Evolutionary conservation across 2,113 vertebrate species (phyloP).

Genomic region (Falco punctatus): DNA sequence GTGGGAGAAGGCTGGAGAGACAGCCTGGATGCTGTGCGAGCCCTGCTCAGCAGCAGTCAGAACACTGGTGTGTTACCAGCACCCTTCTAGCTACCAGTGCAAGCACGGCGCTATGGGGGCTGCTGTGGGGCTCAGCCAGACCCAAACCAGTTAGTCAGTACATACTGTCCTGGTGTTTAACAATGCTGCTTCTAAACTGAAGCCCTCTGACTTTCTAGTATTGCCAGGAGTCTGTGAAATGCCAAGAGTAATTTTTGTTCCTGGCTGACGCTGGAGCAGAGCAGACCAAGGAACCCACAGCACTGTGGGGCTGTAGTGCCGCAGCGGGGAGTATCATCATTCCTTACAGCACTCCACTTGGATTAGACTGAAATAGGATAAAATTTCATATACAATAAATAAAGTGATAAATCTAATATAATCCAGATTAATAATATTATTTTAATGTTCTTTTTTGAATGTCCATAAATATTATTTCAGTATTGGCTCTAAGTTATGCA

Average conservation of each 20-base stretch:
- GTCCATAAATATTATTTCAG: constrained; percentile 13
- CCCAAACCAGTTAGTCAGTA: not conserved
- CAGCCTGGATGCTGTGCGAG: no score
- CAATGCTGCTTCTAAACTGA: not conserved
- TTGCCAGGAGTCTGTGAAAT: not conserved
- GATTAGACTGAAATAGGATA: not conserved
- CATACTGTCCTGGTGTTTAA: not conserved
- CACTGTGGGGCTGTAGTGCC: not conserved
- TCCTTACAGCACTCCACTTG: not conserved
- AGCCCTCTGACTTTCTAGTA: not conserved
- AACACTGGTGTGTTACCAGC: no score
- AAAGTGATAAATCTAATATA: not conserved
- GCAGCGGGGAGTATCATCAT: not conserved
- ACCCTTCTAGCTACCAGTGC: no score
- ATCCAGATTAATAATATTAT: not conserved
- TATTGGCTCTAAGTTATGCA: constrained; percentile 30
- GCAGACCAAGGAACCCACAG: not conserved
- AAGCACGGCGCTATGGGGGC: no score
- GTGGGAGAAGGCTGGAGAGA: no score
- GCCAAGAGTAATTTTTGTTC: not conserved
- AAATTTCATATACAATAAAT: not conserved
- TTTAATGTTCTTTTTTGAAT: not conserved
- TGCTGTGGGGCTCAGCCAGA: no score
- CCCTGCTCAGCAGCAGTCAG: no score
- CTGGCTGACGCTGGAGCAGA: not conserved